These are phyloP conservation scores for Hyla sarda DNA, from an alignment of 2,113 vertebrate species.

Conservation along the genomic window DNA sequence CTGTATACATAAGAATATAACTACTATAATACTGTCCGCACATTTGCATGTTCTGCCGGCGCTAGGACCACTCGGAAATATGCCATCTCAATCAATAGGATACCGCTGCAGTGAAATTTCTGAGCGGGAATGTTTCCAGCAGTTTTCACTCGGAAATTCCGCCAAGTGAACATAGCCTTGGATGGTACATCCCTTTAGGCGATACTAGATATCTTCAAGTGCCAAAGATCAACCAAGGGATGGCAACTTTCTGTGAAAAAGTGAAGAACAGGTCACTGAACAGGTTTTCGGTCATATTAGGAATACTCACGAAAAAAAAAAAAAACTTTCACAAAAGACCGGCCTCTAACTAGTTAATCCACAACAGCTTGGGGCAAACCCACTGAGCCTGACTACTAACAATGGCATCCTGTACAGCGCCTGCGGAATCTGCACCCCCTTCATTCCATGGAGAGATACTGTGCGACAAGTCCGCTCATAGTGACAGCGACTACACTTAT, in stretches of 20 bases:
- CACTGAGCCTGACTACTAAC: slow-evolving; percentile 33
- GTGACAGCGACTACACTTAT: background rate
- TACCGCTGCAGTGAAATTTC: too few relatives aligned
- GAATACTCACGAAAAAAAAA: background rate
- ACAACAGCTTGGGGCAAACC: background rate
- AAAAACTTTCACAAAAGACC: background rate
- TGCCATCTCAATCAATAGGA: too few relatives aligned
- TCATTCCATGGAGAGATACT: background rate
- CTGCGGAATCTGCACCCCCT: slow-evolving; percentile 27
- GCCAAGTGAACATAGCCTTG: too few relatives aligned
- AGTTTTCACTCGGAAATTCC: too few relatives aligned
- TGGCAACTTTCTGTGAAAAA: too few relatives aligned
- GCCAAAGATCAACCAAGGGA: too few relatives aligned
- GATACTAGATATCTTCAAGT: background rate
- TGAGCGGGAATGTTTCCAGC: too few relatives aligned
- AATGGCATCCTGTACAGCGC: slow-evolving; percentile 11
- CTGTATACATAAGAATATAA: background rate
- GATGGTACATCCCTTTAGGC: background rate
- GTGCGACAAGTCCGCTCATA: background rate
- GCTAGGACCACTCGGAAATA: too few relatives aligned
- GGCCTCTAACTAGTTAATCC: slow-evolving; percentile 7
- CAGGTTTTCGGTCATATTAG: background rate
- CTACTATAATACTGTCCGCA: slow-evolving; percentile 5
- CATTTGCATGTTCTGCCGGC: too few relatives aligned
- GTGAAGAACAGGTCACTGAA: background rate